phyloP scores from a whole-genome alignment of 2,888 invertebrate species.

The Himalopsyche japonica region DNA sequence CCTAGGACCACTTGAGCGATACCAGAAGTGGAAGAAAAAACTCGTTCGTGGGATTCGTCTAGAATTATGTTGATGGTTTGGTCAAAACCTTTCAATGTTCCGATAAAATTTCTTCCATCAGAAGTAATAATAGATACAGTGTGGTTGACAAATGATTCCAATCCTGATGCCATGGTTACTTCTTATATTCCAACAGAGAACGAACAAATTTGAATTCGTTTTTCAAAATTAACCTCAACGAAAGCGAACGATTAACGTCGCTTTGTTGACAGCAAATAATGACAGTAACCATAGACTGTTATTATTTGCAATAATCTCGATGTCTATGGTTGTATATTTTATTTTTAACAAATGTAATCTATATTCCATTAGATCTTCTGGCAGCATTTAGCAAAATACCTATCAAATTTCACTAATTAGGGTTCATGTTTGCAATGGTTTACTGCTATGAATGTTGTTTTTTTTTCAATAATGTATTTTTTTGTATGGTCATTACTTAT shows the following conservation, averaged over 20 bases:
- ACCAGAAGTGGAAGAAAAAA: constrained; percentile 91
- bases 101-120: constrained; percentile 95
- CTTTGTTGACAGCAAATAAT: not conserved
- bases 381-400: too few relatives aligned
- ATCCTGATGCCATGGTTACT: constrained; percentile 73
- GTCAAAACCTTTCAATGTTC: constrained; percentile 97
- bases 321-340: too few relatives aligned
- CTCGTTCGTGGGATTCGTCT: constrained; percentile 97
- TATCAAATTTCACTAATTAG: too few relatives aligned
- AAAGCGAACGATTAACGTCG: not conserved
- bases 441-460: too few relatives aligned
- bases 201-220: not conserved
- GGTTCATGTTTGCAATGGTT: too few relatives aligned
- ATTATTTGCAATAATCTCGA: too few relatives aligned
- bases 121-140: constrained; percentile 94
- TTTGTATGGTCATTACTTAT: too few relatives aligned
- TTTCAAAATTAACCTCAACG: not conserved
- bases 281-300: not conserved
- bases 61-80: constrained; percentile 98
- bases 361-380: too few relatives aligned
- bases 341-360: too few relatives aligned
- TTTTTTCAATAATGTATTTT: too few relatives aligned
- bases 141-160: constrained; percentile 87
- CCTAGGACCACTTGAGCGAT: constrained; percentile 96
- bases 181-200: not conserved